Conservation (phyloP, 2,888 invertebrate species). For the Antheraea yamamai region DNA sequence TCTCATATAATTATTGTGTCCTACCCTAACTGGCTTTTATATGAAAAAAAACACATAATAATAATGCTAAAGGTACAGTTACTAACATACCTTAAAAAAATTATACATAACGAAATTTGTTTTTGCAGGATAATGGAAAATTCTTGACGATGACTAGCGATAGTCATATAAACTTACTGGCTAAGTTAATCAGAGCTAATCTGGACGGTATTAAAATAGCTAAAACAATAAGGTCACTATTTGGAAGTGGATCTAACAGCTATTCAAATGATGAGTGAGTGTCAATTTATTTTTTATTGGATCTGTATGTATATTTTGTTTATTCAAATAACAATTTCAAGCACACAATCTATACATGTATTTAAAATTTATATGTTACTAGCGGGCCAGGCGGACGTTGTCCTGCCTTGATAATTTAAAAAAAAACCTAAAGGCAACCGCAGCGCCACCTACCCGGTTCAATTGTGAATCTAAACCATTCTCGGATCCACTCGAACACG, state of each 20-base stretch:
- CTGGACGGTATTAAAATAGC: constrained; percentile 59
- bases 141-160: constrained; percentile 61
- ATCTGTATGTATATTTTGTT: background rate
- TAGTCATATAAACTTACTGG: constrained; percentile 60
- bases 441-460: no score
- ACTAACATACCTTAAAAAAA: background rate
- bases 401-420: no score
- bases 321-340: background rate
- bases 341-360: no score
- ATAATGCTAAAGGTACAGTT: no score
- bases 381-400: no score
- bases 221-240: constrained; percentile 60
- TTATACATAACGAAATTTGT: background rate
- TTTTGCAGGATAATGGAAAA: constrained; percentile 60
- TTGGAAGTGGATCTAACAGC: constrained; percentile 62
- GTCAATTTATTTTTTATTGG: background rate
- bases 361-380: no score
- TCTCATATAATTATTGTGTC: no score
- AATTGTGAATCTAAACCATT: no score
- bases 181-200: constrained; percentile 66
- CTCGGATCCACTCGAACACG: no score
- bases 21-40: no score
- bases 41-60: no score
- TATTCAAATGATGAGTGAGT: constrained; percentile 57
- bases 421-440: no score